Conservation (phyloP, 2,888 invertebrate genomes). For the Aphrophora alni region DNA sequence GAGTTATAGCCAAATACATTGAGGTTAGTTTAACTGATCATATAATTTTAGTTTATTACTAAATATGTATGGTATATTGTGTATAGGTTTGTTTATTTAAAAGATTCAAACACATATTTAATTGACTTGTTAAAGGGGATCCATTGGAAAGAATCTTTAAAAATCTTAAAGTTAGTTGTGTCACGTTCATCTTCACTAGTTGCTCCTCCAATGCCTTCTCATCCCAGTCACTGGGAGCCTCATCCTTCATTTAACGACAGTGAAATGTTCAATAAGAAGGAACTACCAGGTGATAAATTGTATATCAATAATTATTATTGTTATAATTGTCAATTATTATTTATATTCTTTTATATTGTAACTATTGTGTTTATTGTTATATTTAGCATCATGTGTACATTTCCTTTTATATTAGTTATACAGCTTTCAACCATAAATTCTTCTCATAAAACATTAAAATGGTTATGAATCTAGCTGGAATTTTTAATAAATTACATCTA, state of each 20-base stretch:
- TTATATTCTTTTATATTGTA: no score
- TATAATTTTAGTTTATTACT: slow-evolving; percentile 12
- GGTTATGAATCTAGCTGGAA: no score
- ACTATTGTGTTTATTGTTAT: no score
- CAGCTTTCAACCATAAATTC: no score
- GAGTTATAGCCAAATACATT: slow-evolving; percentile 92
- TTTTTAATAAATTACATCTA: no score
- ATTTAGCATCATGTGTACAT: no score
- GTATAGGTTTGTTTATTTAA: no score
- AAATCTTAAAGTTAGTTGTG: slow-evolving; percentile 94
- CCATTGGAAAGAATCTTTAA: slow-evolving; percentile 95
- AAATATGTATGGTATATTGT: no score
- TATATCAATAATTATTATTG: not conserved
- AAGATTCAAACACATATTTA: not conserved
- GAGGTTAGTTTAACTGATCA: slow-evolving; percentile 67
- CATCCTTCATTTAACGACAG: slow-evolving; percentile 82
- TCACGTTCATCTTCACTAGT: slow-evolving; percentile 92
- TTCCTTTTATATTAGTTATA: no score
- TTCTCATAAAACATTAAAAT: no score
- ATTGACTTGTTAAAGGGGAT: slow-evolving; percentile 66
- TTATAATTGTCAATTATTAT: no score
- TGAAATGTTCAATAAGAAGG: slow-evolving; percentile 85
- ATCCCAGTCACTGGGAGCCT: slow-evolving; percentile 65
- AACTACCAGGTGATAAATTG: slow-evolving; percentile 56
- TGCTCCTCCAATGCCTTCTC: slow-evolving; percentile 74